Percentiles rank a stretch among this genome's conserved stretches.
phyloP scores from a whole-genome alignment of 2,113 vertebrate species.

The Spilogale gracilis region DNA sequence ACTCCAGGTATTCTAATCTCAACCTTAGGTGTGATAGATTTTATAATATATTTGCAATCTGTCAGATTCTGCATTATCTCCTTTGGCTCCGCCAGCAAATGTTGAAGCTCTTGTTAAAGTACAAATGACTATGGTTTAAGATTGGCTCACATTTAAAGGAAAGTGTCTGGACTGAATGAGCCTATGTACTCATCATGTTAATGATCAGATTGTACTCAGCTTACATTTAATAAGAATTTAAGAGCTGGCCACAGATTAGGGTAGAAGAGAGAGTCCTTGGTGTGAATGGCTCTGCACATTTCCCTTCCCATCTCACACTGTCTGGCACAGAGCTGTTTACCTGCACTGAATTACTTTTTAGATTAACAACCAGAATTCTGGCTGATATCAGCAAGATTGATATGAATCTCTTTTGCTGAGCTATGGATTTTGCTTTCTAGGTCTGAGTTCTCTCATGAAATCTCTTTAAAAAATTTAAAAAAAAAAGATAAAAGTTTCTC shows the following conservation, averaged over 20 bases:
- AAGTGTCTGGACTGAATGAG: neutral
- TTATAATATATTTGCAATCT: neutral
- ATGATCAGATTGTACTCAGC: neutral
- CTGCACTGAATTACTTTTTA: neutral
- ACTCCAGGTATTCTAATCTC: neutral
- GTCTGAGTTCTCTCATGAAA: neutral
- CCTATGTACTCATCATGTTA: neutral
- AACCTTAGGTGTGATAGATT: neutral
- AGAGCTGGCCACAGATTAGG: neutral
- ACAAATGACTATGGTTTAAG: neutral
- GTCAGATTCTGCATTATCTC: neutral
- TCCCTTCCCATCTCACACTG: neutral
- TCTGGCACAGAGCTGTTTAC: neutral
- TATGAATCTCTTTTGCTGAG: neutral
- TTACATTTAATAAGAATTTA: neutral
- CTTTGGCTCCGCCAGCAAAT: neutral
- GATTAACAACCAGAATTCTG: neutral
- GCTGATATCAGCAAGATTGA: neutral
- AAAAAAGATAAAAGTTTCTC: neutral
- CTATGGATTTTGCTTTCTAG: neutral
- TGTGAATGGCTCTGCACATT: neutral
- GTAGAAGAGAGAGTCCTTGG: neutral
- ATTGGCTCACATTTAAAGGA: neutral
- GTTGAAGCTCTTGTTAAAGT: neutral
- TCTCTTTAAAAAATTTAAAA: neutral